Percentiles rank a stretch among this genome's conserved stretches.
Conservation (phyloP, 2,888 invertebrate genomes). For the Synanthedon formicaeformis region DNA sequence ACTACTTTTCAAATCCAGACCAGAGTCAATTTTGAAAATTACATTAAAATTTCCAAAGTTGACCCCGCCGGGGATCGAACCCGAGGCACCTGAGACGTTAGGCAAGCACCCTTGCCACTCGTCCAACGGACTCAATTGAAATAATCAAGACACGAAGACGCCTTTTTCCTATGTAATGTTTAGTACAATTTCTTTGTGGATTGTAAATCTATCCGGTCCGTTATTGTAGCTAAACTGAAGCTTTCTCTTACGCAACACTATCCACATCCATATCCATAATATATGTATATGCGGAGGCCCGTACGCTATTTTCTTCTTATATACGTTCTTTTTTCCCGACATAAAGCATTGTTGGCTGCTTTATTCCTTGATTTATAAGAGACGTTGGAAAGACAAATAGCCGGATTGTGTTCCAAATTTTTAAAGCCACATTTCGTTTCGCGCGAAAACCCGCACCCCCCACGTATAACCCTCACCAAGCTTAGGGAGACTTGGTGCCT, state of each 20-base stretch:
- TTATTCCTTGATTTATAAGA: slow-evolving; percentile 78
- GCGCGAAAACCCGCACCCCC: slow-evolving; percentile 60
- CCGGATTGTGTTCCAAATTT: slow-evolving; percentile 84
- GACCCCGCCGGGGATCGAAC: too few species aligned
- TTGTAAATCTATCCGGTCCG: background rate
- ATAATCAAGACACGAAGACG: too few species aligned
- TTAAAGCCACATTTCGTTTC: slow-evolving; percentile 82
- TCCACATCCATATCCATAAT: slow-evolving; percentile 33
- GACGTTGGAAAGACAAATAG: slow-evolving; percentile 82
- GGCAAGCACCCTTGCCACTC: too few species aligned
- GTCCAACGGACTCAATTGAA: too few species aligned
- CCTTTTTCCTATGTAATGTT: background rate
- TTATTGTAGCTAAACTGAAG: slow-evolving; percentile 13
- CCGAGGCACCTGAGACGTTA: too few species aligned
- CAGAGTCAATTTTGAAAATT: too few species aligned
- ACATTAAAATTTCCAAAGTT: too few species aligned
- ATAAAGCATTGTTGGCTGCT: slow-evolving; percentile 75
- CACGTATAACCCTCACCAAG: slow-evolving; percentile 39
- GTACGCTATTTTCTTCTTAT: slow-evolving; percentile 68
- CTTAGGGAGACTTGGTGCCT: slow-evolving; percentile 39
- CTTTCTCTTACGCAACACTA: slow-evolving; percentile 54
- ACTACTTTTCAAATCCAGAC: too few species aligned
- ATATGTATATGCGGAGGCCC: slow-evolving; percentile 53
- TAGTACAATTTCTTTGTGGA: slow-evolving; percentile 11
- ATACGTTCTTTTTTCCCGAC: slow-evolving; percentile 68